Evolutionary conservation across 2,113 vertebrate species (phyloP), one percentile per base, ranked within the genome.

Genomic region (Misgurnus mizolepis): DNA sequence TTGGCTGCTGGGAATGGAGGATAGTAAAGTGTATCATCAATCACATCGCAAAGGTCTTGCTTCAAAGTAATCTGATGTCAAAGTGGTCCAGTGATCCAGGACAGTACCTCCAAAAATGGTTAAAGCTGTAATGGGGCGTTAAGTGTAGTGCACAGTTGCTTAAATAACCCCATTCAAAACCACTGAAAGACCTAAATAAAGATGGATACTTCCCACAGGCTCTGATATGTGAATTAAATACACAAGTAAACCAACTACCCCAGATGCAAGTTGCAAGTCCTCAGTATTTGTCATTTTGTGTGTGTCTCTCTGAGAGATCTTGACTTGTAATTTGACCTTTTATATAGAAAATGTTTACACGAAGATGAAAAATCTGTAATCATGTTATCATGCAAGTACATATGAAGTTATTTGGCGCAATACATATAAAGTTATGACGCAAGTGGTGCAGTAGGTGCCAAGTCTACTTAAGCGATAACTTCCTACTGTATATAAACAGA

Each of bases 91-190:
- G 15, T 40, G 12, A 56, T n/a, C 49, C 14, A 53, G 9, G 17
- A 45, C 71, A 73, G 27, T 39, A 34, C 27, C 27, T 34, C 27
- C 3, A 34, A 72, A 72, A 34, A 41, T 72, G 50, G 69, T 72
- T 53, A 53, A 53, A 53, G 22, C 22, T 49, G 14, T 5, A 70
- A 70, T 39, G 2, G 67, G 15, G 47, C 8, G 7, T 39, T 17
- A 9, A 50, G 6, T 15, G 14, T 7, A 39, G 8, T 53, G 12
- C 47, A 39, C 49, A 5, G 39, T 53, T 27, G 41, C 7, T 4
- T 10, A 15, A 53, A 50, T 53, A 2, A 53, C 50, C 5, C 1
- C 11, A 50, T 4, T 69, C 47, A 53, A 70, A 39, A 39, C 22
- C 49, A 34, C 4, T 53, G 22, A 70, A 70, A 34, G 47, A 15